phyloP scores from a whole-genome alignment of 1,140 invertebrate genomes.

The Anthonomus grandis region DNA sequence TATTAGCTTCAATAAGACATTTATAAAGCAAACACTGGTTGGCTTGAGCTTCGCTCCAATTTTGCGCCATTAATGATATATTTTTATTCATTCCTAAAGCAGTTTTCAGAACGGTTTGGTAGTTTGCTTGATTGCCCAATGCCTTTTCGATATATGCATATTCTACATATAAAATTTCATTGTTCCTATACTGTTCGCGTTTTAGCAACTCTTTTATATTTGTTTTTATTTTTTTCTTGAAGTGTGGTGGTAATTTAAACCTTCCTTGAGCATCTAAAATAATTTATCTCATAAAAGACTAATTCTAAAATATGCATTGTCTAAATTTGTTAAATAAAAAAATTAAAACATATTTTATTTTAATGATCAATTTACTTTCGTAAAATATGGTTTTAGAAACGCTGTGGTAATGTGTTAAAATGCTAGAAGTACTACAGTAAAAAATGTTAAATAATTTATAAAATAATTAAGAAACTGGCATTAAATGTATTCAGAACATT shows the following conservation, averaged over 20 bases:
- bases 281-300: too few species aligned
- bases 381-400: too few species aligned
- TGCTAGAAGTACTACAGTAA: too few species aligned
- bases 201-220: constrained; percentile 57
- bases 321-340: background rate
- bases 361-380: too few species aligned
- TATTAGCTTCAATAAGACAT: constrained; percentile 24
- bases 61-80: constrained; percentile 5
- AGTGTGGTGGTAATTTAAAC: constrained; percentile 46
- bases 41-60: constrained; percentile 24
- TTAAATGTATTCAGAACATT: too few species aligned
- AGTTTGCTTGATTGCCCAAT: constrained; percentile 49
- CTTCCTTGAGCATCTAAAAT: constrained; percentile 49
- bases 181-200: constrained; percentile 54
- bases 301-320: background rate
- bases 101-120: constrained; percentile 52
- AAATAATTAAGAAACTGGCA: too few species aligned
- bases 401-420: too few species aligned
- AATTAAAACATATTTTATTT: too few species aligned
- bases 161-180: constrained; percentile 58
- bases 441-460: too few species aligned
- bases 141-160: constrained; percentile 62
- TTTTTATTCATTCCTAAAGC: constrained; percentile 44
- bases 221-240: constrained; percentile 52
- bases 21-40: constrained; percentile 31